Base-by-base conservation (phyloP, 2,113 vertebrate species). In the Nerophis ophidion region DNA sequence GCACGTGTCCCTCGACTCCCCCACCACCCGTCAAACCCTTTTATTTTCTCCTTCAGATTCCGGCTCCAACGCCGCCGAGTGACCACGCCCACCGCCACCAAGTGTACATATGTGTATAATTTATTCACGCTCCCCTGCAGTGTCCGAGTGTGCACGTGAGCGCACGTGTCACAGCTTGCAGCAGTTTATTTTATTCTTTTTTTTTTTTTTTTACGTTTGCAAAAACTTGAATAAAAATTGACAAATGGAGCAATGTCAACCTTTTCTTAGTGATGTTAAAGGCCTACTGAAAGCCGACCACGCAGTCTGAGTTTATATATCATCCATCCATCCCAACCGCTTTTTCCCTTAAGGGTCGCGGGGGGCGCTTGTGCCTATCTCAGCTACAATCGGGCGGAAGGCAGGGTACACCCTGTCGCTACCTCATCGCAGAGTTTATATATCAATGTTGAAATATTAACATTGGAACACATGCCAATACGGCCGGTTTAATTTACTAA, bases 21-120 rank as follows among this genome's bases (percentile, higher is more conserved):
- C 4, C 1, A 9, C 46, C 1, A 0, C 40, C 26, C 56, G 42
- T 71, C 5, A 2, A 5, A 15, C 0, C 0, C 48, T 8, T 47
- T 7, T 14, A 26, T 3, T 64, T 15, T 14, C 15, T 48, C 51
- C 67, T 63, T 17, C 75, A 98, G 94, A 97, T 84, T 94, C 91
- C 42, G 92, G 93, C 76, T 95, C 92, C 80, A 92, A 84, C 66
- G 86, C 92, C 77, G 86, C 91, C 46, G 93, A 94, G 84, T 92
- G 89, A 93, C 52, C 38, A 12, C 35, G 17, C 33, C 38, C 36
- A 26, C 60, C 58, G 8, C 16, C 72, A 70, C 76, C 83, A 90
- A 95, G 90, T 86, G 84, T 88, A 88, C 84, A 92, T 89, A 88
- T 88, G 53, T 16, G 36, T 56, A n/a, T 19, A 80, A 89, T 89